A percentile compares a stretch with the other conserved stretches of the same genome.
These are phyloP conservation scores for Macrobrachium rosenbergii DNA, from an alignment of 1,140 invertebrate species.

Conservation along the genomic window DNA sequence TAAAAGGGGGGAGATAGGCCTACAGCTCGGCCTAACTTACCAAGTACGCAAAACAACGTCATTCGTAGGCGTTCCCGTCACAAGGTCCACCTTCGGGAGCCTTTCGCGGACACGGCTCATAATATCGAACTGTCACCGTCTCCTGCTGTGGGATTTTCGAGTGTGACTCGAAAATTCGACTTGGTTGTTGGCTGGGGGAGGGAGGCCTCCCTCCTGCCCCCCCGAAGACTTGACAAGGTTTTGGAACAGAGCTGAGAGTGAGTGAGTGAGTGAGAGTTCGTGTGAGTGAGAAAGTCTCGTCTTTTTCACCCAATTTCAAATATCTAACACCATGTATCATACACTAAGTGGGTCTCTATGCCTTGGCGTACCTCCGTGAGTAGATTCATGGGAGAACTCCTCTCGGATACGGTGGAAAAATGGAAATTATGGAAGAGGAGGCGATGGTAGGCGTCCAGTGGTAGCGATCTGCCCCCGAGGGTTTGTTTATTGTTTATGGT, in stretches of 20 bases:
- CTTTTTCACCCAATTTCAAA: slow-evolving; percentile 42
- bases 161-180: too few relatives aligned
- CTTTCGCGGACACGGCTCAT: too few relatives aligned
- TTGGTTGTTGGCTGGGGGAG: too few relatives aligned
- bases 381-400: slow-evolving; percentile 56
- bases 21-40: too few relatives aligned
- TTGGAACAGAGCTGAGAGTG: slow-evolving; percentile 31
- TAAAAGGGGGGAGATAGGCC: too few relatives aligned
- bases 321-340: slow-evolving; percentile 16
- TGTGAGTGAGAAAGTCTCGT: slow-evolving; percentile 56
- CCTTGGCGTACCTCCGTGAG: slow-evolving; percentile 43
- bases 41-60: too few relatives aligned
- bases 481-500: slow-evolving; percentile 65
- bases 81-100: too few relatives aligned
- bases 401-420: slow-evolving; percentile 43
- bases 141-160: too few relatives aligned
- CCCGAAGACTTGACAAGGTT: slow-evolving; percentile 9
- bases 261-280: slow-evolving; percentile 45
- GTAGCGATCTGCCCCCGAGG: slow-evolving; percentile 46
- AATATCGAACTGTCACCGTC: too few relatives aligned
- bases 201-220: neutral
- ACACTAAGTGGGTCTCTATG: slow-evolving; percentile 19
- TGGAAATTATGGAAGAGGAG: slow-evolving; percentile 40
- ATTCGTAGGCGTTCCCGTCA: too few relatives aligned
- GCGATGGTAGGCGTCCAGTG: slow-evolving; percentile 43